Conservation (phyloP, 2,888 invertebrate genomes). For the Orthosia gothica region DNA sequence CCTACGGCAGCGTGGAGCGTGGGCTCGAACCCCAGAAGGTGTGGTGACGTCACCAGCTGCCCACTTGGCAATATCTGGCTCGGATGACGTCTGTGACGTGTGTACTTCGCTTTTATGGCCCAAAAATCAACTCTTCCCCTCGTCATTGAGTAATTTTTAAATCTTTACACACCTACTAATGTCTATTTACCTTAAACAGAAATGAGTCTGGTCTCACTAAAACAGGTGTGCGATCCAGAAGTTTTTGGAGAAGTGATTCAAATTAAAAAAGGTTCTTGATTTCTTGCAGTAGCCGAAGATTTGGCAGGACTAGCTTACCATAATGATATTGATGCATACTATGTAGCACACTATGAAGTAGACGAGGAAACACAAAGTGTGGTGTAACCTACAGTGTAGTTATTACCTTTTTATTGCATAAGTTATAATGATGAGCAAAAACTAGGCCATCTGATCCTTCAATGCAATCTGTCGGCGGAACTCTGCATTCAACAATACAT, state of each 20-base stretch:
- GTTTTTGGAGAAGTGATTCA: background rate
- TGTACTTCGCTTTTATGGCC: conserved; percentile 50
- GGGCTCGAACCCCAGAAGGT: conserved; percentile 77
- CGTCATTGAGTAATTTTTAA: conserved; percentile 47
- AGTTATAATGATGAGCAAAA: conserved; percentile 29
- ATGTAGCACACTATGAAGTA: background rate
- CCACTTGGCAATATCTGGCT: conserved; percentile 60
- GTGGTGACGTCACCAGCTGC: conserved; percentile 77
- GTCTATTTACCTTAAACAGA: conserved; percentile 33
- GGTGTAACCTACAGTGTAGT: background rate
- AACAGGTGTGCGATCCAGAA: conserved; percentile 9
- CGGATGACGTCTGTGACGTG: conserved; percentile 62
- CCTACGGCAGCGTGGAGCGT: conserved; percentile 78
- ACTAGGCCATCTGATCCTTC: conserved; percentile 40
- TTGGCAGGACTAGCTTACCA: background rate
- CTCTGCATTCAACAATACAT: conserved; percentile 33
- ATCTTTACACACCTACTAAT: conserved; percentile 33
- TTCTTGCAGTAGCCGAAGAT: background rate
- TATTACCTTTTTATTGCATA: conserved; percentile 24
- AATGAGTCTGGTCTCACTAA: conserved; percentile 9
- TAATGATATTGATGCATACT: background rate
- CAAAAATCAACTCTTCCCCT: conserved; percentile 54
- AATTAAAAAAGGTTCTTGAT: background rate
- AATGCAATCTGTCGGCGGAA: conserved; percentile 18
- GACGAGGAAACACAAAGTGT: background rate